A percentile compares a stretch with the other conserved stretches of the same genome.
These are phyloP conservation scores for Eupithecia abbreviata DNA, from an alignment of 2,888 invertebrate species.

Conservation along the genomic window DNA sequence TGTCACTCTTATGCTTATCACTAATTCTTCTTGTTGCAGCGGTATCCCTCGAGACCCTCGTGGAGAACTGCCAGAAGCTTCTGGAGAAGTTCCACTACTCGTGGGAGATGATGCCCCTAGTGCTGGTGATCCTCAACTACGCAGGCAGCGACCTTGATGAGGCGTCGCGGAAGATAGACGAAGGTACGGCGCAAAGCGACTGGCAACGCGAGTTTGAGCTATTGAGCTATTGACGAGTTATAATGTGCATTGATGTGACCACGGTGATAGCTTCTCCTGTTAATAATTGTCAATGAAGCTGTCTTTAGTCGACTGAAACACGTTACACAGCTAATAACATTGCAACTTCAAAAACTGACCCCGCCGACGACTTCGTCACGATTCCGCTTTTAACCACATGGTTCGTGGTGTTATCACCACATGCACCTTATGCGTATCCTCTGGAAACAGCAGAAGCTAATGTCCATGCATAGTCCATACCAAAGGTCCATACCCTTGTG, in stretches of 20 bases:
- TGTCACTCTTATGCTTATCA: neutral
- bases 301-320: neutral
- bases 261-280: neutral
- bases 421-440: neutral
- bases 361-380: neutral
- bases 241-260: neutral
- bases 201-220: neutral
- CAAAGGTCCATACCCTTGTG: no score
- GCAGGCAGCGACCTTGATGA: slow-evolving; percentile 89
- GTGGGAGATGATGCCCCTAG: slow-evolving; percentile 91
- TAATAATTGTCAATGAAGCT: neutral
- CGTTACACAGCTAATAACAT: neutral
- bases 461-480: no score
- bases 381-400: neutral
- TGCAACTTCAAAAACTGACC: neutral
- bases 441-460: neutral
- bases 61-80: slow-evolving; percentile 89
- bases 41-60: slow-evolving; percentile 79
- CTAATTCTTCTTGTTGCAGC: slow-evolving; percentile 62
- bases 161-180: slow-evolving; percentile 89
- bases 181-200: slow-evolving; percentile 82
- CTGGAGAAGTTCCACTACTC: slow-evolving; percentile 90
- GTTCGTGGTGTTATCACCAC: neutral
- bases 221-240: neutral
- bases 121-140: slow-evolving; percentile 91